Evolutionary conservation across 2,113 vertebrate genomes (phyloP).

Genomic region (Bombycilla garrulus): DNA sequence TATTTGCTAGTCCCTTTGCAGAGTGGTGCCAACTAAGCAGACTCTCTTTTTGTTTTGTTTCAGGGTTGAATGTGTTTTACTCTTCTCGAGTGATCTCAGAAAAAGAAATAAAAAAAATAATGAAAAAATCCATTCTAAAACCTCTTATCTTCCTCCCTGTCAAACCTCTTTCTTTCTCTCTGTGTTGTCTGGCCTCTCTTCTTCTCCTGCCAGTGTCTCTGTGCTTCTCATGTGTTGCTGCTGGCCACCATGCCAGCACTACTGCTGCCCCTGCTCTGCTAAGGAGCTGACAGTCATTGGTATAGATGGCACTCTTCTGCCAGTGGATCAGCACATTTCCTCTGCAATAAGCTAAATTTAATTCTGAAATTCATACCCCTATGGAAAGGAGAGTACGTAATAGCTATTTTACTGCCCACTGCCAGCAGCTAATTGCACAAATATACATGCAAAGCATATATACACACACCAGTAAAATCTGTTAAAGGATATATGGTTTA

Average conservation of each 20-base stretch:
- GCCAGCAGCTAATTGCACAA: slow-evolving; percentile 14
- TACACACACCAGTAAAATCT: not conserved
- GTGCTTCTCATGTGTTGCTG: not conserved
- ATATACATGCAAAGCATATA: slow-evolving; percentile 3
- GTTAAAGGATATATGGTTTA: not conserved
- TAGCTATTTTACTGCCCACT: not conserved
- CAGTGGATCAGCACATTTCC: not conserved
- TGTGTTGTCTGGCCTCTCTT: not conserved
- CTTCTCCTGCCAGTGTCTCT: not conserved
- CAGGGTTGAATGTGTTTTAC: not conserved
- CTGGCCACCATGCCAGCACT: rapidly evolving
- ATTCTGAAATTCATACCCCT: not conserved
- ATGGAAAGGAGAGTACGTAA: not conserved
- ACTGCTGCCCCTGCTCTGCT: not conserved
- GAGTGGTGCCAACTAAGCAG: not conserved
- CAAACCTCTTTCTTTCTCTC: too few species aligned
- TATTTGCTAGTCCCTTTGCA: not conserved
- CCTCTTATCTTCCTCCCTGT: not conserved
- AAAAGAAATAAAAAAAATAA: not conserved
- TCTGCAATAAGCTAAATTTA: not conserved
- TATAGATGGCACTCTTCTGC: not conserved
- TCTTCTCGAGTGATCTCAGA: not conserved
- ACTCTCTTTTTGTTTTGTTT: not conserved
- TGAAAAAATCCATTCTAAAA: not conserved
- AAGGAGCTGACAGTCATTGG: not conserved